phyloP scores from a whole-genome alignment of 2,797 vertebrate species.

The Paedocypris micromegethes region DNA sequence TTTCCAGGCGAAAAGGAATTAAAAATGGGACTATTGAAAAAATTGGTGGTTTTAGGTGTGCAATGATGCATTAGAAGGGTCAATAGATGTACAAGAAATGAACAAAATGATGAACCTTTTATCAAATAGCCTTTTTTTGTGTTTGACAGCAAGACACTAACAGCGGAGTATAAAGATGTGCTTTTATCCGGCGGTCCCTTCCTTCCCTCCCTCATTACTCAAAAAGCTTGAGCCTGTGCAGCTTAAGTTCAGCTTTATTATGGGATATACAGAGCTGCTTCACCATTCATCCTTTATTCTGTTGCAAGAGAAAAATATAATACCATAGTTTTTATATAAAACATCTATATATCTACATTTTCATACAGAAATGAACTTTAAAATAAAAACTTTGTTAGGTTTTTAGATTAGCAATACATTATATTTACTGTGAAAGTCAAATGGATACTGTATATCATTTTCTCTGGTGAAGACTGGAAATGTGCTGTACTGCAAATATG shows the following conservation, averaged over 20 bases:
- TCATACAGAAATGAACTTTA: too few relatives aligned
- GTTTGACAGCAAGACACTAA: slow-evolving; percentile 15
- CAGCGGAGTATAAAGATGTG: slow-evolving; percentile 23
- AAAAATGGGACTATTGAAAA: background rate
- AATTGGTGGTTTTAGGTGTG: background rate
- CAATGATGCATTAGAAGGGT: slow-evolving; percentile 6
- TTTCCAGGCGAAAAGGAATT: background rate
- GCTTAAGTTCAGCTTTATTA: slow-evolving; percentile 30
- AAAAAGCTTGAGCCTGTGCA: slow-evolving; percentile 22
- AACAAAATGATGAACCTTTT: slow-evolving; percentile 9
- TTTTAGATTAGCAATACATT: too few relatives aligned
- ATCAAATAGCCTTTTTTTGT: slow-evolving; percentile 14
- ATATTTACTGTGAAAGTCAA: too few relatives aligned
- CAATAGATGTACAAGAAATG: background rate
- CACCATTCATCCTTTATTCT: slow-evolving; percentile 22
- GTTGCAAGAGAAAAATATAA: slow-evolving; percentile 13
- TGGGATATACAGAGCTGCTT: slow-evolving; percentile 16
- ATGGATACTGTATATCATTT: too few relatives aligned
- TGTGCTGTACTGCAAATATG: too few relatives aligned
- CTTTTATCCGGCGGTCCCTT: slow-evolving; percentile 18
- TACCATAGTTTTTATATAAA: too few relatives aligned
- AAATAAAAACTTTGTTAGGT: too few relatives aligned
- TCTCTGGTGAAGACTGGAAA: too few relatives aligned
- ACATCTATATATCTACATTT: too few relatives aligned
- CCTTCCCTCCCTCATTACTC: slow-evolving; percentile 26